A percentile compares a stretch with the other conserved stretches of the same genome.
Evolutionary conservation across 2,113 vertebrate species (phyloP).

Genomic region (Cyrtonyx montezumae): DNA sequence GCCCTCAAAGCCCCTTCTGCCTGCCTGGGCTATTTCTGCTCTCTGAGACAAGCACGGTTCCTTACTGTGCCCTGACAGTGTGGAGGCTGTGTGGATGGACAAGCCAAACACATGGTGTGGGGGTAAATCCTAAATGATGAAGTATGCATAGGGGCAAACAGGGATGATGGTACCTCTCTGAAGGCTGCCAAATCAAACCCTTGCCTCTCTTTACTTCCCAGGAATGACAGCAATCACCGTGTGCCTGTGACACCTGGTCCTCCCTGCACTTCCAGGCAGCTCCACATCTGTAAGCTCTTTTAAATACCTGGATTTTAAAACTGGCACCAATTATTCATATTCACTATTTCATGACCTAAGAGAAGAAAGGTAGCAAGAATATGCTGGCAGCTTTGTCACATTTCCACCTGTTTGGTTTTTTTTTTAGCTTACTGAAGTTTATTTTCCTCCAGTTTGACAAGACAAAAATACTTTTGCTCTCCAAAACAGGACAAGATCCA

Average conservation of each 20-base stretch:
- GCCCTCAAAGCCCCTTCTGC: background rate
- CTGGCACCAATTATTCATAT: background rate
- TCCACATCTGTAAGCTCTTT: background rate
- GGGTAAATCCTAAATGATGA: background rate
- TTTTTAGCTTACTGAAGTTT: background rate
- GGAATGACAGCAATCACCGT: background rate
- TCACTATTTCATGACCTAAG: background rate
- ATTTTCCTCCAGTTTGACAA: background rate
- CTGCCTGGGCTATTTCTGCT: background rate
- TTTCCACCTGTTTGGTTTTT: background rate
- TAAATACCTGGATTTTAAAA: background rate
- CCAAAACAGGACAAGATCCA: background rate
- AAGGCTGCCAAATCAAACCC: background rate
- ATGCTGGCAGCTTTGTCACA: background rate
- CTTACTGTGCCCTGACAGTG: background rate
- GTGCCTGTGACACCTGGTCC: background rate
- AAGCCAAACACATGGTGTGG: background rate
- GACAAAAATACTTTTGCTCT: background rate
- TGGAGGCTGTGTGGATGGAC: background rate
- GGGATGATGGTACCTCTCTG: background rate
- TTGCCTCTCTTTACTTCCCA: accelerated
- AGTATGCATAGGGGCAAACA: background rate
- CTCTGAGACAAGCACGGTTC: background rate
- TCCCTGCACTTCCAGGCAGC: background rate
- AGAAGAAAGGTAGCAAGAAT: background rate